These are phyloP conservation scores for Eremobia ochroleuca DNA, from an alignment of 2,888 invertebrate species.

Conservation along the genomic window DNA sequence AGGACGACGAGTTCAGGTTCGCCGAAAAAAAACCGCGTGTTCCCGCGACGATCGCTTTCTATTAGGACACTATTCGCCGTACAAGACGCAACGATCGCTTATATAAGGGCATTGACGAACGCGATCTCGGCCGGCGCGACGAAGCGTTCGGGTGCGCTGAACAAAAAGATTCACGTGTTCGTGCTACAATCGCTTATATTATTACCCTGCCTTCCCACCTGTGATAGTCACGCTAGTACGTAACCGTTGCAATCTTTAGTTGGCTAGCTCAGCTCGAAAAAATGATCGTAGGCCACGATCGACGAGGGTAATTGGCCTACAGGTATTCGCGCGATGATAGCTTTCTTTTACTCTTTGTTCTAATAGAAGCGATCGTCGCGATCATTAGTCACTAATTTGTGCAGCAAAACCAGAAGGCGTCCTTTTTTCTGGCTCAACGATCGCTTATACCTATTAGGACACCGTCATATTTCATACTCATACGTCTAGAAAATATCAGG, in stretches of 20 bases:
- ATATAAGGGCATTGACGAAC: background rate
- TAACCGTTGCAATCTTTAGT: background rate
- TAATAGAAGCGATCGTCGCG: background rate
- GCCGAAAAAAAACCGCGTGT: background rate
- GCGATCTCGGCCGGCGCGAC: background rate
- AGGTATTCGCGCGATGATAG: background rate
- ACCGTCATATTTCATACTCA: too few relatives aligned
- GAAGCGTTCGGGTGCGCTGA: background rate
- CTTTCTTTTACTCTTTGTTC: background rate
- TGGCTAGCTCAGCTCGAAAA: background rate
- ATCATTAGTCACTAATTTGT: background rate
- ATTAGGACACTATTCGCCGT: background rate
- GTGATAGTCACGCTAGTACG: background rate
- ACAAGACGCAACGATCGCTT: background rate
- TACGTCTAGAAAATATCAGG: too few relatives aligned
- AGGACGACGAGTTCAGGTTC: background rate
- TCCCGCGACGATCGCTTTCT: background rate
- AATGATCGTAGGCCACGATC: background rate
- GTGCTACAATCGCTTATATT: background rate
- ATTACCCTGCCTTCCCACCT: background rate
- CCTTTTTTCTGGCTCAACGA: background rate
- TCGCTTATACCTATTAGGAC: background rate
- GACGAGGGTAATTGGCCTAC: background rate
- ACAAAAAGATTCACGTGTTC: background rate
- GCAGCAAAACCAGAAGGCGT: background rate